Evolutionary conservation across 2,113 vertebrate species (phyloP), one percentile per base, ranked within the genome.

Genomic region (Sinosuthora webbiana): DNA sequence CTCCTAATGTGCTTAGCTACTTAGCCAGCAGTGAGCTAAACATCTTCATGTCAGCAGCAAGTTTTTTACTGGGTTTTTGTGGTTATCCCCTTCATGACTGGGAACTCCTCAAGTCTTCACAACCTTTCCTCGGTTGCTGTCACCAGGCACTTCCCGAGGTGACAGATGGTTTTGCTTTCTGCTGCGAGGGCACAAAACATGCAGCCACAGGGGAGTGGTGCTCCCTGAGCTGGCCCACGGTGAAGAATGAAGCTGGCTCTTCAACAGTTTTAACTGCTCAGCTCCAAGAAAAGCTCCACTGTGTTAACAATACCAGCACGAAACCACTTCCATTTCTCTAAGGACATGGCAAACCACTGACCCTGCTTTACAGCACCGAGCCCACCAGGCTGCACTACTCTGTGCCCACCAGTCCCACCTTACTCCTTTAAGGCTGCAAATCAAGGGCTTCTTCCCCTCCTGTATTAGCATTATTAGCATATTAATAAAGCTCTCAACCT

Each of bases 221-320:
- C 23, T 76, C 44, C 62, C 31, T 64, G 37, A 1, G 0, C 2
- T 23, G 44, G 20, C 50, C 55, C 31, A n/a, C 0, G 0, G 50
- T 7, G 4, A 83, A 69, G 62, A 76, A 44, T 2, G 2, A 56
- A 15, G 33, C 52, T 71, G 63, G 31, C 3, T 83, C 35, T 31
- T 47, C 53, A n/a, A 44, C 10, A 22, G 9, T 74, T 83, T 53
- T 35, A 67, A 59, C 39, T 82, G 52, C 49, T 56, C 21, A 49
- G 17, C 35, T 39, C 30, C 52, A 71, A 41, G 33, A 8, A 84
- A 59, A 75, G 22, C 17, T 57, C 7, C 3, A 50, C 55, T 65
- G 15, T n/a, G 39, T 33, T 37, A 71, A 78, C 30, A 57, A 7
- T 7, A 44, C 10, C 86, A 83, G 57, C 3, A 9, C 13, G 13